phyloP scores from a whole-genome alignment of 1,140 invertebrate species.

The Lerema accius region DNA sequence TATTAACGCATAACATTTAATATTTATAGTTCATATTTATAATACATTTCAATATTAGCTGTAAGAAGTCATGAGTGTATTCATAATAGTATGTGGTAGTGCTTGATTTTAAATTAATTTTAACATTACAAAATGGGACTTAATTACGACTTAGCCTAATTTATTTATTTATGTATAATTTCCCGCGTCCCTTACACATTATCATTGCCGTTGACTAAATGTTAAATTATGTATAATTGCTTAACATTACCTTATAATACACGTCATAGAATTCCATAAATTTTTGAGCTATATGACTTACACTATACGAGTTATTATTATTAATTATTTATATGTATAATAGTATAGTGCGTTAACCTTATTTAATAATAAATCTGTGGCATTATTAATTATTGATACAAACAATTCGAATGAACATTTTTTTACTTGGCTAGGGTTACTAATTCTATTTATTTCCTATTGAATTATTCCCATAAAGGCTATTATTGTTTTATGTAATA shows the following conservation, averaged over 20 bases:
- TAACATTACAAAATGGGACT: constrained; percentile 80
- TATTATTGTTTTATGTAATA: constrained; percentile 67
- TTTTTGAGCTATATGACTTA: constrained; percentile 77
- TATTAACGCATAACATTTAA: constrained; percentile 84
- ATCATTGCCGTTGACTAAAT: constrained; percentile 40
- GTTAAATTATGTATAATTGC: constrained; percentile 51
- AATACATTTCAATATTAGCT: constrained; percentile 83
- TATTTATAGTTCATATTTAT: constrained; percentile 84
- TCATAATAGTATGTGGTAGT: constrained; percentile 76
- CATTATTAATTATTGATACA: constrained; percentile 47
- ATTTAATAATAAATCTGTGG: constrained; percentile 49
- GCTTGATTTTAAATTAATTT: constrained; percentile 68
- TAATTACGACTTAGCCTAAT: constrained; percentile 49
- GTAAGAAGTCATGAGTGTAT: constrained; percentile 79
- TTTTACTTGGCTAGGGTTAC: constrained; percentile 44
- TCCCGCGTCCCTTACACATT: constrained; percentile 60
- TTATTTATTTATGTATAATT: constrained; percentile 62
- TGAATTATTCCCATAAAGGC: constrained; percentile 55
- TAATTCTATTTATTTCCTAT: constrained; percentile 49
- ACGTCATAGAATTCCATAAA: constrained; percentile 63
- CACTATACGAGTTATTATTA: constrained; percentile 36
- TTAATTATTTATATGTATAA: constrained; percentile 45
- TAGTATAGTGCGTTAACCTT: constrained; percentile 69
- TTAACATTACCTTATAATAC: constrained; percentile 59
- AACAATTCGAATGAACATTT: constrained; percentile 46